phyloP scores from a whole-genome alignment of 1,140 invertebrate species.

The Augochlora pura region DNA sequence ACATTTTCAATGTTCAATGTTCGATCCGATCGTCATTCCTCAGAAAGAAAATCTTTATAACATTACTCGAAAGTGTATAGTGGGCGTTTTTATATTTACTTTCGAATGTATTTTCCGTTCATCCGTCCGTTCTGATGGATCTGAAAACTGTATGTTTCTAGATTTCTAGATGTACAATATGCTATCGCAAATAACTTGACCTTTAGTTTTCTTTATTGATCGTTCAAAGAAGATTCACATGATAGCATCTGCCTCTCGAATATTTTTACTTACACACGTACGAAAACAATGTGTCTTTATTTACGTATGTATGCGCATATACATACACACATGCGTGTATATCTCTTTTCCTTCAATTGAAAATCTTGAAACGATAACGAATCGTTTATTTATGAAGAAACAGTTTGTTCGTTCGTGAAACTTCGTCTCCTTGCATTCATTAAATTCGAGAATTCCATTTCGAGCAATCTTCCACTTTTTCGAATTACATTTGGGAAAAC shows the following conservation, averaged over 20 bases:
- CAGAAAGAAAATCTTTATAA: constrained; percentile 66
- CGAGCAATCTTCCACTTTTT: background rate
- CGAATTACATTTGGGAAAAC: constrained; percentile 34
- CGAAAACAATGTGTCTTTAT: constrained; percentile 14
- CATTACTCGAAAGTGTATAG: constrained; percentile 67
- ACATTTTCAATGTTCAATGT: constrained; percentile 12
- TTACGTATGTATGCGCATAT: background rate
- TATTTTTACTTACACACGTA: background rate
- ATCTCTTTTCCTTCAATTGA: constrained; percentile 13
- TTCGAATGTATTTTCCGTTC: constrained; percentile 49
- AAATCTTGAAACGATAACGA: constrained; percentile 32
- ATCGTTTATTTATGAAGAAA: constrained; percentile 35
- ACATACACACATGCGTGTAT: background rate
- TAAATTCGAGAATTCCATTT: background rate
- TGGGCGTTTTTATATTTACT: constrained; percentile 54
- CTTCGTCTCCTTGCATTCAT: constrained; percentile 28
- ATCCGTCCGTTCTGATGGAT: constrained; percentile 58
- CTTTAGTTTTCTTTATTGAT: background rate
- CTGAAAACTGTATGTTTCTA: constrained; percentile 53
- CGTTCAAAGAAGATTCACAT: constrained; percentile 38
- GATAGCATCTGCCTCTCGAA: constrained; percentile 6
- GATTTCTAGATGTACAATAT: constrained; percentile 27
- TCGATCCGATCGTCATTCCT: constrained; percentile 55
- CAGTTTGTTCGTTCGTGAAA: constrained; percentile 22
- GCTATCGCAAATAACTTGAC: constrained; percentile 27